Conservation (phyloP, 2,797 vertebrate species). For the Xiphophorus birchmanni region DNA sequence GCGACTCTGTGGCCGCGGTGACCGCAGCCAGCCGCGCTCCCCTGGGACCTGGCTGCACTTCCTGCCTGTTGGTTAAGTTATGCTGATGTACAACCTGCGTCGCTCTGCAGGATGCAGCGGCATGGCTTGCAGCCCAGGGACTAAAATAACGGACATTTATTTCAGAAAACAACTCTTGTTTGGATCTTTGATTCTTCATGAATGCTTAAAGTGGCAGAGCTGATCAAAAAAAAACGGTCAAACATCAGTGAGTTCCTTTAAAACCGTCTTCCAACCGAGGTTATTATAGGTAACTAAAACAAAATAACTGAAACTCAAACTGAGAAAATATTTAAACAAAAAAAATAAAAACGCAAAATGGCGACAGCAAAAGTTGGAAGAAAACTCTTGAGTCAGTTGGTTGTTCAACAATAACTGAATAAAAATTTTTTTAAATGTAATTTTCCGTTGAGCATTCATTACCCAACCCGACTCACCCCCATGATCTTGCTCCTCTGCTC, state of each 20-base stretch:
- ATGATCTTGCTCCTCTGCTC: slow-evolving; percentile 96
- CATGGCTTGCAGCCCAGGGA: not conserved
- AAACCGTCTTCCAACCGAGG: not conserved
- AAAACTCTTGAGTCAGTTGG: no score
- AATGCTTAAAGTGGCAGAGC: not conserved
- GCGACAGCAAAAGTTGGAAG: no score
- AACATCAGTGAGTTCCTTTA: not conserved
- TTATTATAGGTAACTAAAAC: no score
- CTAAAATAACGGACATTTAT: not conserved
- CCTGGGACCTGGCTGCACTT: slow-evolving; percentile 39
- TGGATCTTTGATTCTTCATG: not conserved
- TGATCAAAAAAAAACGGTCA: not conserved
- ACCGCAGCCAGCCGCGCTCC: slow-evolving; percentile 28
- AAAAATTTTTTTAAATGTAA: no score
- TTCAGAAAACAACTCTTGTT: not conserved
- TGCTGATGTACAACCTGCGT: slow-evolving; percentile 43
- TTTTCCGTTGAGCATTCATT: no score
- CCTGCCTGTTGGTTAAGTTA: slow-evolving; percentile 47
- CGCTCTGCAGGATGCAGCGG: not conserved
- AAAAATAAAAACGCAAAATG: no score
- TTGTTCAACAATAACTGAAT: no score
- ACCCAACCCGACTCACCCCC: slow-evolving; percentile 86
- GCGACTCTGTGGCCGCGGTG: slow-evolving; percentile 36
- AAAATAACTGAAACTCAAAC: no score
- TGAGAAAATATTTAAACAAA: no score